These are phyloP conservation scores for Sminthurinus aureus DNA, from an alignment of 2,888 invertebrate species.

Conservation along the genomic window DNA sequence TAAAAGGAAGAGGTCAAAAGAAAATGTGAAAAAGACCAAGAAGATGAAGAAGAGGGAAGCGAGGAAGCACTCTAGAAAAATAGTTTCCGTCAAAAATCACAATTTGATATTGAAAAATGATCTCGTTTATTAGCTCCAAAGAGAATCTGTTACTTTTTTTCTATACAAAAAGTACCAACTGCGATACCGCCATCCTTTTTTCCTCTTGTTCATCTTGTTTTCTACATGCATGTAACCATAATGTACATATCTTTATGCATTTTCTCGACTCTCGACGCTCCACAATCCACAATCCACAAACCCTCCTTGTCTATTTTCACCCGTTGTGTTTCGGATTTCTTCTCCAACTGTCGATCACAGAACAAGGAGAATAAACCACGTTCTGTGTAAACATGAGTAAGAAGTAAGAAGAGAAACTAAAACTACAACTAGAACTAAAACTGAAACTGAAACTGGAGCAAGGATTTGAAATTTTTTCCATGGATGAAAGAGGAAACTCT, in stretches of 20 bases:
- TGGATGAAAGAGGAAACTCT: constrained; percentile 10
- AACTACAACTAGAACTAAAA: too few relatives aligned
- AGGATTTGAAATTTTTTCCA: neutral
- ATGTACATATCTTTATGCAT: neutral
- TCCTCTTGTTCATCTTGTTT: too few relatives aligned
- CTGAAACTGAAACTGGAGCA: neutral
- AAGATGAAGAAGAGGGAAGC: neutral
- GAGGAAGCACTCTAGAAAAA: constrained; percentile 19
- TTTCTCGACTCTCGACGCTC: neutral
- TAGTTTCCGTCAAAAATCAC: constrained; percentile 28
- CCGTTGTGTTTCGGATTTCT: too few relatives aligned
- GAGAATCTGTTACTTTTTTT: neutral
- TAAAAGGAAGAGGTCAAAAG: neutral
- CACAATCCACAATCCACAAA: neutral
- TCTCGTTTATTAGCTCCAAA: constrained; percentile 29
- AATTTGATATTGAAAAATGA: constrained; percentile 39
- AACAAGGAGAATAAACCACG: neutral
- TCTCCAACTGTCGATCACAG: neutral
- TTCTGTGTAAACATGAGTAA: neutral
- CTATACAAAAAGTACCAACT: neutral
- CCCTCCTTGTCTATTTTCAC: too few relatives aligned
- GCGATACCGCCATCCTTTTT: neutral
- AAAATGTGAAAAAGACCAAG: neutral
- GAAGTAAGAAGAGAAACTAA: neutral
- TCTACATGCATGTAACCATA: neutral